Evolutionary conservation across 2,888 invertebrate genomes (phyloP).

Genomic region (Trissolcus brochymenae): DNA sequence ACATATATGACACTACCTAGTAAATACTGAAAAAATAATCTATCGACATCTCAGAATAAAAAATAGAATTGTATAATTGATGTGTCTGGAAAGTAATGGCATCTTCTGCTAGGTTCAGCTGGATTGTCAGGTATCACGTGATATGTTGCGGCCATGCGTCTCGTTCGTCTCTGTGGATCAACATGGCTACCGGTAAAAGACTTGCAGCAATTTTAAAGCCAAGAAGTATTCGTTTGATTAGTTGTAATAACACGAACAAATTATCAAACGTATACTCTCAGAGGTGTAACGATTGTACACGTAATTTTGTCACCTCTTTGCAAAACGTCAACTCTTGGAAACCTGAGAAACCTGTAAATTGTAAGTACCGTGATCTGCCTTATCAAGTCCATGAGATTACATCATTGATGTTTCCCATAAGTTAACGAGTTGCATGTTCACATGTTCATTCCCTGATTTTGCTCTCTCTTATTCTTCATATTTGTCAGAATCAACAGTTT

Average conservation of each 20-base stretch:
- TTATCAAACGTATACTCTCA: conserved; percentile 61
- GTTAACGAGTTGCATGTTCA: too few species aligned
- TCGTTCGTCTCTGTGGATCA: conserved; percentile 60
- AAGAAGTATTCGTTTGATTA: conserved; percentile 70
- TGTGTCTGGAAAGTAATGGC: background rate
- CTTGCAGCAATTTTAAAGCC: conserved; percentile 72
- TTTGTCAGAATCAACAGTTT: too few species aligned
- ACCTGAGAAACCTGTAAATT: conserved; percentile 64
- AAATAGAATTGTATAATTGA: too few species aligned
- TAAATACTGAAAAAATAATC: too few species aligned
- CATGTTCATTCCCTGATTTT: too few species aligned
- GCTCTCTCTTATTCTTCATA: too few species aligned
- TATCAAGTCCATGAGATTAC: conserved; percentile 63
- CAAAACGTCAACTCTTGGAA: conserved; percentile 66
- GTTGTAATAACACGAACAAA: conserved; percentile 67
- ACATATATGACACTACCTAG: too few species aligned
- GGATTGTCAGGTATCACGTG: conserved; percentile 55
- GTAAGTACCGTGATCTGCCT: conserved; percentile 60
- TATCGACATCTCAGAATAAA: too few species aligned
- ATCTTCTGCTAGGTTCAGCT: background rate
- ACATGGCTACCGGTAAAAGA: conserved; percentile 76
- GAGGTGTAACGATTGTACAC: conserved; percentile 64
- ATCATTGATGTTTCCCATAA: conserved; percentile 62
- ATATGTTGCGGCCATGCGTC: conserved; percentile 65
- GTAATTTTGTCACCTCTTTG: conserved; percentile 61